phyloP scores from a whole-genome alignment of 2,113 vertebrate genomes.

The Gobio gobio region DNA sequence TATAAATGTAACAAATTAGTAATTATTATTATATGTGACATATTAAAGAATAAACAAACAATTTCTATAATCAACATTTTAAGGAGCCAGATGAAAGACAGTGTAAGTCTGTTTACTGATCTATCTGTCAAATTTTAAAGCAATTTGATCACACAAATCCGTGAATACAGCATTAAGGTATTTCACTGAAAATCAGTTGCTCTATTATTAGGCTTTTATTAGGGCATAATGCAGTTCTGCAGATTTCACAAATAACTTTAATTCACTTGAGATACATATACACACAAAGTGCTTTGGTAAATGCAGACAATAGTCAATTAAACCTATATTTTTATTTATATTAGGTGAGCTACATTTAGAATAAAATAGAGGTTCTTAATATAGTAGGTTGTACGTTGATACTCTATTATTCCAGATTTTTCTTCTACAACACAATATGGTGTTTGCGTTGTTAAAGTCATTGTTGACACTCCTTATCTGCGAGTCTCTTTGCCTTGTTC shows the following conservation, averaged over 20 bases:
- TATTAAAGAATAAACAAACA: neutral
- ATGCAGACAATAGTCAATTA: slow-evolving; percentile 43
- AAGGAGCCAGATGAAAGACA: neutral
- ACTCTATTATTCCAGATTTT: slow-evolving; percentile 11
- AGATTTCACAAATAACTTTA: slow-evolving; percentile 55
- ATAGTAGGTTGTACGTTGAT: slow-evolving; percentile 25
- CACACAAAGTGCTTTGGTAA: slow-evolving; percentile 65
- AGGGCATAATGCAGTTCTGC: slow-evolving; percentile 26
- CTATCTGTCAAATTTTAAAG: neutral
- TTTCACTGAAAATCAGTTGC: neutral
- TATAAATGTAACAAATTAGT: too few species aligned
- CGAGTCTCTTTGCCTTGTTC: slow-evolving; percentile 88
- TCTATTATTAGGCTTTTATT: slow-evolving; percentile 36
- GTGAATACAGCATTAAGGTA: neutral
- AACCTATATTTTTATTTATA: slow-evolving; percentile 24
- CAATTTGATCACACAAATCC: neutral
- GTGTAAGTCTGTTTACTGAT: neutral
- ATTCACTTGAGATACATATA: slow-evolving; percentile 37
- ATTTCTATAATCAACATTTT: neutral
- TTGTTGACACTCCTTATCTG: slow-evolving; percentile 69
- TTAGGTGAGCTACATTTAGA: slow-evolving; percentile 55
- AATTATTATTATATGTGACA: neutral
- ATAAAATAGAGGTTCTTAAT: slow-evolving; percentile 48
- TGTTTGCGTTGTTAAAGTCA: slow-evolving; percentile 56
- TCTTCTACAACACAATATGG: slow-evolving; percentile 38